Conservation (phyloP, 2,113 vertebrate species). For the Sinocyclocheilus rhinocerous region DNA sequence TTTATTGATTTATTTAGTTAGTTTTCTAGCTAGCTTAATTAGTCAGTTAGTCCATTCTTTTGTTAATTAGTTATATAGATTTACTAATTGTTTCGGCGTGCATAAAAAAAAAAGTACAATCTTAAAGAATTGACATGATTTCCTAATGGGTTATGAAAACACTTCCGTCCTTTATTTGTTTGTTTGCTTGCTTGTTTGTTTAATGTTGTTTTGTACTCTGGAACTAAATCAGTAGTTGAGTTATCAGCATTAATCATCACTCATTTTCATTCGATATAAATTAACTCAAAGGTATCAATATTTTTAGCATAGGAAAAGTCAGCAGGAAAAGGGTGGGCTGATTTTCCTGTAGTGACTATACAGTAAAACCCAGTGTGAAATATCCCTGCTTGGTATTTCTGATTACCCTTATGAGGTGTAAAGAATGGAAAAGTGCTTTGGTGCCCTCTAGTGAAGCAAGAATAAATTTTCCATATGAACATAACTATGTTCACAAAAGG, state of each 20-base stretch:
- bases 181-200: no score
- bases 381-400: background rate
- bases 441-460: background rate
- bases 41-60: no score
- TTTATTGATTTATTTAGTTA: no score
- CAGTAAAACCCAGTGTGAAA: background rate
- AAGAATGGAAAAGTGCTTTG: background rate
- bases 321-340: background rate
- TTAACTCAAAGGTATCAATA: background rate
- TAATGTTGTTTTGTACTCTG: background rate
- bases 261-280: background rate
- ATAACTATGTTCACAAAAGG: background rate
- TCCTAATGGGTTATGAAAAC: background rate
- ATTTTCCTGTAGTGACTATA: background rate
- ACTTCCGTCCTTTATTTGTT: background rate
- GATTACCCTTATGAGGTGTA: background rate
- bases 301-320: background rate
- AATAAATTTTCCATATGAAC: background rate
- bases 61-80: no score
- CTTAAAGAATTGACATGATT: background rate
- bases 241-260: background rate
- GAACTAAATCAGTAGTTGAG: background rate
- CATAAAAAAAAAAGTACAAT: no score
- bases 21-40: no score
- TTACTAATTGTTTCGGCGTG: no score